Evolutionary conservation across 1,140 invertebrate genomes (phyloP).

Genomic region (Lerema accius): DNA sequence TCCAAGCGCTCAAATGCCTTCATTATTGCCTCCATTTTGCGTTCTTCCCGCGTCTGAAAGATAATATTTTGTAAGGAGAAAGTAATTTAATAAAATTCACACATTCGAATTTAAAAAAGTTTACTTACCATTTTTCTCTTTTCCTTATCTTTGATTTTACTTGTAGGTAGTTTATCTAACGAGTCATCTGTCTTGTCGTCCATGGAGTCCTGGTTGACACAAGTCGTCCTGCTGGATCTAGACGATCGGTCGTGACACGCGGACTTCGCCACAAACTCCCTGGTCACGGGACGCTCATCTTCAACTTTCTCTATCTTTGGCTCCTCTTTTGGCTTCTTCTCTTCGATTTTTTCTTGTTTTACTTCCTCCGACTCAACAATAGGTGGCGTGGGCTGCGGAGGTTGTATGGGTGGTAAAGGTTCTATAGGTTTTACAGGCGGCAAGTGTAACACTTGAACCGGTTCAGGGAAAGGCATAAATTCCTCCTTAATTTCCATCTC

Average conservation of each 20-base stretch:
- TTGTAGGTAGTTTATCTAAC: conserved; percentile 83
- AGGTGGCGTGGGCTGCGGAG: background rate
- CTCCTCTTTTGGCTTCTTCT: conserved; percentile 49
- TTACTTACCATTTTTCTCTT: conserved; percentile 81
- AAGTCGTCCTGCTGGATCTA: conserved; percentile 69
- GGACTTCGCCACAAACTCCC: conserved; percentile 68
- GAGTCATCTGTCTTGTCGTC: conserved; percentile 77
- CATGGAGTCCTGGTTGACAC: conserved; percentile 66
- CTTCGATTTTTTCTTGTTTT: conserved; percentile 46
- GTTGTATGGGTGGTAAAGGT: conserved; percentile 4
- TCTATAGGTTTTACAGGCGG: conserved; percentile 17
- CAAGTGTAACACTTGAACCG: conserved; percentile 6
- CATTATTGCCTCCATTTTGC: conserved; percentile 98
- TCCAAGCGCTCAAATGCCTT: conserved; percentile 95
- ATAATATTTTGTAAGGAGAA: conserved; percentile 27
- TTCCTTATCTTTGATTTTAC: conserved; percentile 70
- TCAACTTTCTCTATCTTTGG: conserved; percentile 48
- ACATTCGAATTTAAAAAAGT: too few relatives aligned
- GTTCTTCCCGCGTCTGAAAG: conserved; percentile 93
- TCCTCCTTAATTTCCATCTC: conserved; percentile 23
- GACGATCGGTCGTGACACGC: conserved; percentile 73
- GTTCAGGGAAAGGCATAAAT: conserved; percentile 16
- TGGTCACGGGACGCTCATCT: conserved; percentile 56
- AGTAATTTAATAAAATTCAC: conserved; percentile 20
- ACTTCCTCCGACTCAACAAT: conserved; percentile 30